Evolutionary conservation across 1,140 invertebrate species (phyloP).

Genomic region (Samia ricini): DNA sequence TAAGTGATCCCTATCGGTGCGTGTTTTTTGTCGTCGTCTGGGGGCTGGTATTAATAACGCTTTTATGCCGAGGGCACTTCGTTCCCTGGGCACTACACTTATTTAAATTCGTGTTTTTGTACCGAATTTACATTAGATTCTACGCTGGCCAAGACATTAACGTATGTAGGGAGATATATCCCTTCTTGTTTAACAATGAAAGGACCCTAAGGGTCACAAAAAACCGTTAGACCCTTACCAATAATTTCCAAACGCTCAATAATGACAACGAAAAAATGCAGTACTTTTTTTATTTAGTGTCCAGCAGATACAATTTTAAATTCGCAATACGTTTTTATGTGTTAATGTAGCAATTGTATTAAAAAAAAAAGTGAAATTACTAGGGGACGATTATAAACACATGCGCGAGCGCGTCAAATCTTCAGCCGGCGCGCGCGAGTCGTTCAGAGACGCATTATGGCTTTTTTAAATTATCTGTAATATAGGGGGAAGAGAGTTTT

Average conservation of each 20-base stretch:
- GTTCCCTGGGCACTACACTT: slow-evolving; percentile 52
- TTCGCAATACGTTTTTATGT: slow-evolving; percentile 49
- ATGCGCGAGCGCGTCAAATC: slow-evolving; percentile 75
- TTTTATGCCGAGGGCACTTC: slow-evolving; percentile 57
- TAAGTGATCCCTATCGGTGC: not conserved
- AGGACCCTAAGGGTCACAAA: slow-evolving; percentile 64
- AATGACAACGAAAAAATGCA: slow-evolving; percentile 49
- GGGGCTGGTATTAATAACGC: slow-evolving; percentile 61
- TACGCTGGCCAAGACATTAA: slow-evolving; percentile 55
- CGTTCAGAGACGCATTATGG: slow-evolving; percentile 62
- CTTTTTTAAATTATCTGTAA: slow-evolving; percentile 68
- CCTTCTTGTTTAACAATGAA: slow-evolving; percentile 67
- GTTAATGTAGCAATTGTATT: slow-evolving; percentile 42
- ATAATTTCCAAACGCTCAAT: slow-evolving; percentile 65
- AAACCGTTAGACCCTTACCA: slow-evolving; percentile 69
- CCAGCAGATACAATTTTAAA: slow-evolving; percentile 52
- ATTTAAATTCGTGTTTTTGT: slow-evolving; percentile 75
- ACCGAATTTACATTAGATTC: slow-evolving; percentile 72
- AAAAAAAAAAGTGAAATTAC: slow-evolving; percentile 68
- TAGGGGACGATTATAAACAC: slow-evolving; percentile 72
- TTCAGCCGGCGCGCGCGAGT: slow-evolving; percentile 68
- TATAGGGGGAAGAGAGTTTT: slow-evolving; percentile 66
- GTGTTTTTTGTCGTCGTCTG: slow-evolving; percentile 31
- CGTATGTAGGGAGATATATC: slow-evolving; percentile 47
- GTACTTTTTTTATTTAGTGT: slow-evolving; percentile 60